Evolutionary conservation across 2,797 vertebrate species (phyloP).

Genomic region (Clarias pachynema): DNA sequence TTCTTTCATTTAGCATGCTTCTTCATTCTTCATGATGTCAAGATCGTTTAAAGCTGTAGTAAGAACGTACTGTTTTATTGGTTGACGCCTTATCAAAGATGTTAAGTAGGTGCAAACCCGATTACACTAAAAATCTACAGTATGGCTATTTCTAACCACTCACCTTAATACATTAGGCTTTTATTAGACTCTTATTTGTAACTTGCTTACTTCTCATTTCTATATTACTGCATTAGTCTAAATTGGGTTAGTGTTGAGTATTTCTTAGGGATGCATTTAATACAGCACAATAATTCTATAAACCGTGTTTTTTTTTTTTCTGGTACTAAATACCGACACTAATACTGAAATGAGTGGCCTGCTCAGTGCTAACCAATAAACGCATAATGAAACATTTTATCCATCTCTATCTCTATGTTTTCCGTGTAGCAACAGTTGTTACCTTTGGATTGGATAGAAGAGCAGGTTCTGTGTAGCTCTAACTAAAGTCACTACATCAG

Average conservation of each 20-base stretch:
- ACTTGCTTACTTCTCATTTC: neutral
- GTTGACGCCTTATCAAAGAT: neutral
- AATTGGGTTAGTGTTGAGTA: no score
- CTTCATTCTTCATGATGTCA: neutral
- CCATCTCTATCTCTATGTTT: neutral
- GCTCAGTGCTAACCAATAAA: neutral
- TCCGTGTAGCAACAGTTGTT: neutral
- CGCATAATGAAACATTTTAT: neutral
- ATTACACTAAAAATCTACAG: neutral
- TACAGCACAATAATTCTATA: no score
- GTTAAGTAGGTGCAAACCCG: neutral
- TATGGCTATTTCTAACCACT: neutral
- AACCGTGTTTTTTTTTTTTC: neutral
- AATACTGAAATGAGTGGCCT: neutral
- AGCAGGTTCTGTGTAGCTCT: neutral
- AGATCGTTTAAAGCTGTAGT: neutral
- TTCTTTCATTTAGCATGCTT: neutral
- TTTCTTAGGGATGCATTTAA: no score
- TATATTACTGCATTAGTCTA: neutral
- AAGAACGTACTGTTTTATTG: neutral
- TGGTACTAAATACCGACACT: neutral
- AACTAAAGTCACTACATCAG: neutral
- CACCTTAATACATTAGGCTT: neutral
- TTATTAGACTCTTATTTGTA: neutral
- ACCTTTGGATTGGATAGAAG: neutral